Evolutionary conservation across 1,140 invertebrate species (phyloP).

Genomic region (Zaprionus capensis): DNA sequence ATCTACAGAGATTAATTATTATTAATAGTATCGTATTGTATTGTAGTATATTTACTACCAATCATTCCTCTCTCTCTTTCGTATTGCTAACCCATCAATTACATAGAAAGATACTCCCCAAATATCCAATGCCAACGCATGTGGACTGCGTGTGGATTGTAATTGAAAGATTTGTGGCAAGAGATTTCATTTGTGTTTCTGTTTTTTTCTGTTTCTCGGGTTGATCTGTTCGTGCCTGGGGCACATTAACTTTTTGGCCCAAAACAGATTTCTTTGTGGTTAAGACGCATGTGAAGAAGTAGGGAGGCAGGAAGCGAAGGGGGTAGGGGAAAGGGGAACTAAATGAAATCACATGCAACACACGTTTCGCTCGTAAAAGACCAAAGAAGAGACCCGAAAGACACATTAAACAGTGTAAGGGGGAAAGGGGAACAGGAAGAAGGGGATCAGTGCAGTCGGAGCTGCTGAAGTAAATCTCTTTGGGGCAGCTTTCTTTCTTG

Average conservation of each 20-base stretch:
- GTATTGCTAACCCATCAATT: background rate
- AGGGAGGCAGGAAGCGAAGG: constrained; percentile 17
- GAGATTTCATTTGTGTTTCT: constrained; percentile 31
- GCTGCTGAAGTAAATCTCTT: constrained; percentile 16
- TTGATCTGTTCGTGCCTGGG: constrained; percentile 37
- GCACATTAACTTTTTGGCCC: constrained; percentile 6
- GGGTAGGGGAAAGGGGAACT: constrained; percentile 35
- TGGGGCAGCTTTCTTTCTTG: constrained; percentile 50
- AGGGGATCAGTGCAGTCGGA: constrained; percentile 4
- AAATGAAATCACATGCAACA: constrained; percentile 80
- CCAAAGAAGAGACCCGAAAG: constrained; percentile 43
- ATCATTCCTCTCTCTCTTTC: background rate
- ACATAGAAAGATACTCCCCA: background rate
- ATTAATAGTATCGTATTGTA: too few relatives aligned
- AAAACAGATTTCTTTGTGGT: constrained; percentile 41
- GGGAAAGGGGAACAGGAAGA: background rate
- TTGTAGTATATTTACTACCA: too few relatives aligned
- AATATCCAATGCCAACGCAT: background rate
- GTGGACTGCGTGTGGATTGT: constrained; percentile 48
- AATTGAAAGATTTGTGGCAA: constrained; percentile 38
- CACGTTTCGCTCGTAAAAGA: constrained; percentile 62
- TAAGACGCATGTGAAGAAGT: constrained; percentile 34
- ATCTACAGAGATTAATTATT: too few relatives aligned
- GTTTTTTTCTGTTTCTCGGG: background rate
- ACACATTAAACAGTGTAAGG: constrained; percentile 19